A percentile compares a stretch with the other conserved stretches of the same genome.
phyloP scores from a whole-genome alignment of 2,113 vertebrate genomes.

The Laticauda laticaudata region DNA sequence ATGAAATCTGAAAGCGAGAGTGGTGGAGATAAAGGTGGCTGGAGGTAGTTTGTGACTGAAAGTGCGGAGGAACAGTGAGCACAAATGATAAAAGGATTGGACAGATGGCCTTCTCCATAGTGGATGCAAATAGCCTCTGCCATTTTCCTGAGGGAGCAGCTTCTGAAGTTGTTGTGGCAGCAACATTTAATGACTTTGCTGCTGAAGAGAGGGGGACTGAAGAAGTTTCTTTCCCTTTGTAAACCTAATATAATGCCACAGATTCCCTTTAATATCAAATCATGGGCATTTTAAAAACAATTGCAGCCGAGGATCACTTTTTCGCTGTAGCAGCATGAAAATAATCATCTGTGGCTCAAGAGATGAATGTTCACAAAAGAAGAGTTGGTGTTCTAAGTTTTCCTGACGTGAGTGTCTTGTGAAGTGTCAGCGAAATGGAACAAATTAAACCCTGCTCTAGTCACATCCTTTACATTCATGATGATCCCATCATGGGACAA shows the following conservation, averaged over 20 bases:
- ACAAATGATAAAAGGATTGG: conserved; percentile 23
- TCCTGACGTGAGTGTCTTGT: neutral
- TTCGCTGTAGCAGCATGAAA: neutral
- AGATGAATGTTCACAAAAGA: neutral
- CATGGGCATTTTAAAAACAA: neutral
- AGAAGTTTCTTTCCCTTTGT: conserved; percentile 4
- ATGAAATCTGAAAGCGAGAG: neutral
- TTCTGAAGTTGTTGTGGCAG: conserved; percentile 15
- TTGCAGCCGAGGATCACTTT: neutral
- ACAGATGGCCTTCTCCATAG: conserved; percentile 27
- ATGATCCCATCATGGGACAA: neutral
- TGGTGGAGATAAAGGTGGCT: neutral
- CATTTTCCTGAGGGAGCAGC: conserved; percentile 20
- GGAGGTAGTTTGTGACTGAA: neutral
- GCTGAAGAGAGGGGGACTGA: neutral
- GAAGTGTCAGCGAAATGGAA: neutral
- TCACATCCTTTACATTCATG: neutral
- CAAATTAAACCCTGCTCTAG: neutral
- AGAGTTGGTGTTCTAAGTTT: neutral
- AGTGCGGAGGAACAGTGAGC: neutral
- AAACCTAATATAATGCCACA: neutral
- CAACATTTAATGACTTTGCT: conserved; percentile 22
- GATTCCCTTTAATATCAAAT: neutral
- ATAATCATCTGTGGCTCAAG: neutral
- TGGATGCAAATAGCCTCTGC: conserved; percentile 16